Evolutionary conservation across 2,888 invertebrate species (phyloP), one percentile per base, ranked within the genome.

Genomic region (Sarcophaga caerulescens): DNA sequence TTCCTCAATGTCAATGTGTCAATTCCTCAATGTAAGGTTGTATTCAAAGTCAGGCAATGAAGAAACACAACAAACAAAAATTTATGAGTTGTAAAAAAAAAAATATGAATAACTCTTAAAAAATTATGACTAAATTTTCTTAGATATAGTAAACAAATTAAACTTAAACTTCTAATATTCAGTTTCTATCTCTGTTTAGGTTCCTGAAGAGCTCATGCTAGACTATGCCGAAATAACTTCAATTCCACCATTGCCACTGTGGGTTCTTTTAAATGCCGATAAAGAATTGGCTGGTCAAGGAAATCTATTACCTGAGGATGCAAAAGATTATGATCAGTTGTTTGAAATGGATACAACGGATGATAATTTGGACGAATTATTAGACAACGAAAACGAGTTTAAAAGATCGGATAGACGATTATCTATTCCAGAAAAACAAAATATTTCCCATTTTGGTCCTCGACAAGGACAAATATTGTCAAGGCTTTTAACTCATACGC

Each of bases 181-280:
- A 21, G 60, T 52, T 21, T 57, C 14, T 71, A 14, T 14, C 17
- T 21, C 14, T 85, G 4, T 85, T 2, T 52, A 87, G 94, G 96
- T 97, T 89, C 96, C 97, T 0, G 98, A 98, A 91, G 98, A 98
- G 90, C 94, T 98, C 60, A 97, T 97, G 88, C 93, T 98, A 77
- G 98, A 98, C 93, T 99, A 99, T 92, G 97, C 98, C 0, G 99
- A 99, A 93, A 97, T 99, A 84, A 97, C 97, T 2, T 98, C 99
- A n/a, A 98, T 99, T 89, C 98, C 99, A 1, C 99, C 99, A 0
- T 94, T 99, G 75, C 99, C 99, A 0, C 94, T 99, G 23, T 99
- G 99, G 97, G 98, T 98, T 3, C 94, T 99, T 1, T 94, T 99
- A 10, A 97, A 98, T 47, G 99, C 99, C 0, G 99, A 99, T 92